These are phyloP conservation scores for Anastatus disparis DNA, from an alignment of 1,140 invertebrate species.

Conservation along the genomic window DNA sequence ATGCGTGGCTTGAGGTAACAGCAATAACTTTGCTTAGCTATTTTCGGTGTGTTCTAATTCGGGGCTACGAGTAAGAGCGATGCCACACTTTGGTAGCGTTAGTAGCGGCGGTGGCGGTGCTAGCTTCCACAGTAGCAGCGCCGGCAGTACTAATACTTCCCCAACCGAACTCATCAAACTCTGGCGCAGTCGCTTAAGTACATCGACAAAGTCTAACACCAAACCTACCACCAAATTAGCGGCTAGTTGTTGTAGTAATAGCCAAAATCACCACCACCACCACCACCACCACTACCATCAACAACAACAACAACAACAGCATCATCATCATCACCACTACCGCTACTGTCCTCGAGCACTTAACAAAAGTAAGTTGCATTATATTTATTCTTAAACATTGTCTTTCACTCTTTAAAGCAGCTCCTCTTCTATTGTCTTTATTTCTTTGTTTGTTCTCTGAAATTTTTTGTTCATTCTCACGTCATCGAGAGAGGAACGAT, in stretches of 20 bases:
- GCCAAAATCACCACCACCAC: constrained; percentile 41
- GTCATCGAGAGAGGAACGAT: no score
- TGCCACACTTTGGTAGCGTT: constrained; percentile 58
- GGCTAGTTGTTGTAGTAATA: no score
- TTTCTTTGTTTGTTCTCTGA: no score
- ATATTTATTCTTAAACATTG: no score
- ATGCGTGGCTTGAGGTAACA: constrained; percentile 56
- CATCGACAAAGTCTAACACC: constrained; percentile 55
- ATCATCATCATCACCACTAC: no score
- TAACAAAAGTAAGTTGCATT: no score
- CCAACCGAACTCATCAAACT: constrained; percentile 44
- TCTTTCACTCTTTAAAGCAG: no score
- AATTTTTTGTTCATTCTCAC: no score
- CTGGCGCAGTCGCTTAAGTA: constrained; percentile 57
- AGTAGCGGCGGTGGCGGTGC: constrained; percentile 42
- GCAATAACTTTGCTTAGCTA: constrained; percentile 61
- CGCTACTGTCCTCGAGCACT: no score
- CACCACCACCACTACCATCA: constrained; percentile 39
- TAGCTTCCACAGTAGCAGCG: constrained; percentile 19
- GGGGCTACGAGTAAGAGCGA: constrained; percentile 57
- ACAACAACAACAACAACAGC: no score
- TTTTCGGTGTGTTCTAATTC: constrained; percentile 54
- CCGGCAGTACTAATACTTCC: no score
- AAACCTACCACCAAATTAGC: constrained; percentile 53
- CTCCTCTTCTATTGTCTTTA: no score